phyloP scores from a whole-genome alignment of 2,888 invertebrate genomes.

The Altica lythri region DNA sequence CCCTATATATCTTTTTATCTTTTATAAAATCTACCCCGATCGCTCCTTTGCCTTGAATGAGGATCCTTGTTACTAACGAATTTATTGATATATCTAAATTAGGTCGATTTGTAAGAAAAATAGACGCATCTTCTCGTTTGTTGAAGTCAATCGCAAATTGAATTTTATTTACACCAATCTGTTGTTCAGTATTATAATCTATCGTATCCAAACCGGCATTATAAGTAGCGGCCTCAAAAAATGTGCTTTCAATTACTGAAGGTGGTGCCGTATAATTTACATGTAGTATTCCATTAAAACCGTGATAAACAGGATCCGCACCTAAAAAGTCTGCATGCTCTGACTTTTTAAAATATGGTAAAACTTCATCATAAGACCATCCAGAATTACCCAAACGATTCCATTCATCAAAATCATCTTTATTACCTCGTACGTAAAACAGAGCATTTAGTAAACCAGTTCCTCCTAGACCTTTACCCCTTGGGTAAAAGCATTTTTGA shows the following conservation, averaged over 20 bases:
- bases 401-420: conserved; percentile 73
- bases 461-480: conserved; percentile 79
- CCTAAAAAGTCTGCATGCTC: conserved; percentile 58
- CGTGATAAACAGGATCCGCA: conserved; percentile 21
- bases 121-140: conserved; percentile 4
- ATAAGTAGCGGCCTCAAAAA: conserved; percentile 59
- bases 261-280: conserved; percentile 12
- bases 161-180: conserved; percentile 7
- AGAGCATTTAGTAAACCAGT: conserved; percentile 77
- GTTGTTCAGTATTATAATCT: conserved; percentile 9
- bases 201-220: conserved; percentile 40
- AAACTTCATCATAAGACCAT: conserved; percentile 70
- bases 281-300: conserved; percentile 62
- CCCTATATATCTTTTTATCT: conserved; percentile 47
- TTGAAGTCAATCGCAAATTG: conserved; percentile 23
- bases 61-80: conserved; percentile 46
- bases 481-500: conserved; percentile 51
- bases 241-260: conserved; percentile 2
- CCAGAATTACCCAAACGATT: conserved; percentile 68
- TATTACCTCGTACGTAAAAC: conserved; percentile 72
- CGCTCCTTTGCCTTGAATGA: neutral
- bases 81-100: conserved; percentile 61
- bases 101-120: conserved; percentile 12
- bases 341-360: conserved; percentile 75
- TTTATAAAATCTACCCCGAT: conserved; percentile 17